Evolutionary conservation across 1,140 invertebrate genomes (phyloP), one percentile per base, ranked within the genome.

Genomic region (Scaptomyza pallida): DNA sequence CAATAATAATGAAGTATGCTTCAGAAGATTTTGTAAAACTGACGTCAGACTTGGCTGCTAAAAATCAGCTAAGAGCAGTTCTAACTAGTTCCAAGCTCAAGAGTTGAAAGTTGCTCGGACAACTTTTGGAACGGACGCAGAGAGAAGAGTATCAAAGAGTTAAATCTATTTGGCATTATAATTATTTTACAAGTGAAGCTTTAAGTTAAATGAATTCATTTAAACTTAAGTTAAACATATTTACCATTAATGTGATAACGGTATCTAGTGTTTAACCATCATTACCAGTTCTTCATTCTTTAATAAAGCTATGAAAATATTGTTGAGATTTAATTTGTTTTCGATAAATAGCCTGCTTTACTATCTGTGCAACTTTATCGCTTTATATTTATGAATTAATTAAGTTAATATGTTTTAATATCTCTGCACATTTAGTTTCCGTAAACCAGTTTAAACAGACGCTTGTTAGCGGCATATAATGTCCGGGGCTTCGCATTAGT

Each of bases 361-460:
- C 8, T 8, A 30, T 30, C 26, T 30, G 26, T 30, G 0, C 6
- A 30, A 30, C 8, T 30, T 37, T 4, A 37, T n/a, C 26, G 9
- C 9, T 30, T 30, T 5, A 37, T 37, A 9, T 37, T 37, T n/a
- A 37, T 37, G 1, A 37, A 37, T 37, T n/a, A 37, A n/a, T 21
- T 1, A 16, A 26, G 21, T 4, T 16, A 17, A 16, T 8, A 12
- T 56, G 2, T 2, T 12, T 23, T 10, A 43, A 2, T 56, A 16
- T 43, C 1, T 23, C 4, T 12, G 35, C n/a, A 12, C 16, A 40
- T 54, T 40, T 17, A 19, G 3, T 8, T 40, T 54, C 2, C 5
- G 16, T 23, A 63, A 55, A 69, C 59, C 72, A 80, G 56, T 75
- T n/a, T 80, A 30, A 72, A 41, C 35, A 47, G 47, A 21, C 43